Evolutionary conservation across 2,113 vertebrate genomes (phyloP), one percentile per base, ranked within the genome.

Genomic region (Gobius niger): DNA sequence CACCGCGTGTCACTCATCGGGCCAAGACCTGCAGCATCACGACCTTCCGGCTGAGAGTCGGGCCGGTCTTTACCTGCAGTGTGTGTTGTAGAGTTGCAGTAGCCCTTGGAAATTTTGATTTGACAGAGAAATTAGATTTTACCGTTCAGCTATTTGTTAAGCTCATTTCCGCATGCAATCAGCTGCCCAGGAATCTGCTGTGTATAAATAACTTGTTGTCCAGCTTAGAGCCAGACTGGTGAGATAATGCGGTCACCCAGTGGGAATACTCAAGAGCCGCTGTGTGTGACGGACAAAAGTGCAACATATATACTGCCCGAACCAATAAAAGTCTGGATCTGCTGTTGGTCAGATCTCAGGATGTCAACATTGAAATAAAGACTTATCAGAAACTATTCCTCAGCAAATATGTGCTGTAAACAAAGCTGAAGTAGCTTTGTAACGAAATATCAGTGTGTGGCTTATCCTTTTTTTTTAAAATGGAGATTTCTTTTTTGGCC

Each of bases 191-290:
- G 53, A 56, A 56, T 56, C 6, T 9, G 16, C 19, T 56, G 19
- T 56, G 19, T 24, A 56, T 24, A 56, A 56, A 56, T 56, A 34
- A 56, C 53, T 56, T 56, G 18, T 54, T 19, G 18, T 46, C 52
- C 52, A 54, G 52, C 18, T 12, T 16, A 54, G 52, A 9, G 52
- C 16, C 7, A 7, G 15, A 10, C 16, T 9, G 10, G 10, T 54
- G 52, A 54, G 52, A 54, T 54, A 54, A 54, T 54, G 18, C 9
- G 7, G 15, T 51, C 3, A 24, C 9, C 52, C 18, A 1, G 18
- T 54, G 52, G 52, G 9, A 54, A 52, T 52, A 18, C 50, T 52
- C n/a, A 2, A 2, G 9, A 9, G 15, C 8, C 2, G 8, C 7
- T 50, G 7, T 50, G 11, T 7, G n/a, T 5, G n/a, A 50, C 49